These are phyloP conservation scores for Myanophis thanlyinensis DNA, from an alignment of 2,113 vertebrate genomes.

Conservation along the genomic window DNA sequence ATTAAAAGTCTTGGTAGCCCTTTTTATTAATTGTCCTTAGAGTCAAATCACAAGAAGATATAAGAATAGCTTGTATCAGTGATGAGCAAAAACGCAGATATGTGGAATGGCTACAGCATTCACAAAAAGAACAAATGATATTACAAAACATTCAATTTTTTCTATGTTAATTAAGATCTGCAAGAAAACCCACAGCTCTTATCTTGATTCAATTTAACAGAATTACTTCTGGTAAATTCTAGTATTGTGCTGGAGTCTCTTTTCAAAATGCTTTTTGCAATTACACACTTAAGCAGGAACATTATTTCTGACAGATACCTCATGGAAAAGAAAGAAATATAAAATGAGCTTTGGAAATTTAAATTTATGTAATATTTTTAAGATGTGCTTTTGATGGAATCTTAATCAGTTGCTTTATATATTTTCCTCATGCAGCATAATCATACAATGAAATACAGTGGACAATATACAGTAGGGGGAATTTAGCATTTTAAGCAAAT, in stretches of 20 bases:
- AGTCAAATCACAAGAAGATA: not conserved
- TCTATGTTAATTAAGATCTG: not conserved
- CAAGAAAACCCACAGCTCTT: not conserved
- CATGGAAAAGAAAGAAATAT: not conserved
- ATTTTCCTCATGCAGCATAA: not conserved
- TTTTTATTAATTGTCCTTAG: not conserved
- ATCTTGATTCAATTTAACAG: not conserved
- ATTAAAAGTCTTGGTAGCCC: not conserved
- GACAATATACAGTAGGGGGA: not conserved
- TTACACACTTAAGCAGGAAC: not conserved
- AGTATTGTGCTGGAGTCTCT: not conserved
- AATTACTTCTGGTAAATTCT: not conserved
- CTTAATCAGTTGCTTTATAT: not conserved
- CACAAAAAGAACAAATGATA: not conserved
- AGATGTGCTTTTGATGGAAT: not conserved
- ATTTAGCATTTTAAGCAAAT: not conserved
- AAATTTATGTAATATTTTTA: not conserved
- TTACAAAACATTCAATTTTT: not conserved
- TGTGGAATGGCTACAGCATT: not conserved
- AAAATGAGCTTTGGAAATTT: not conserved
- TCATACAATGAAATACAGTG: not conserved
- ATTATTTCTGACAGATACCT: not conserved
- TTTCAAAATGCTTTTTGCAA: not conserved
- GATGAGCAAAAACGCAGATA: not conserved
- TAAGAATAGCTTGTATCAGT: not conserved